Conservation (phyloP, 2,113 vertebrate species). For the Corvus moneduloides region DNA sequence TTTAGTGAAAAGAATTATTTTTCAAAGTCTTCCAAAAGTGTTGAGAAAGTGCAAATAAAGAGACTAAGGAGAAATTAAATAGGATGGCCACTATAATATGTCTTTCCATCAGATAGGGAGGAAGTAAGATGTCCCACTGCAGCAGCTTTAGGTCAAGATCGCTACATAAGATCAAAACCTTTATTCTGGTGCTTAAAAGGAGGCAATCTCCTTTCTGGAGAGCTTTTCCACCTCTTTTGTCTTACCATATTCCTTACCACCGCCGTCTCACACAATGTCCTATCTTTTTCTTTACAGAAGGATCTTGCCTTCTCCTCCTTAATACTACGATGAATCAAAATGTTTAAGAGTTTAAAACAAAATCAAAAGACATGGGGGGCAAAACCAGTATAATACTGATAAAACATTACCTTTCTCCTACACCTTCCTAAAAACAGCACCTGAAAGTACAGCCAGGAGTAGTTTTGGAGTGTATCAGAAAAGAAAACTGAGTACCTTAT, state of each 20-base stretch:
- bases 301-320: neutral
- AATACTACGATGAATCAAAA: neutral
- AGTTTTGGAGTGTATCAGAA: neutral
- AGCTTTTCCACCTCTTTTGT: neutral
- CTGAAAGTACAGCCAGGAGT: neutral
- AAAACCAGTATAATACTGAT: neutral
- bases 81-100: neutral
- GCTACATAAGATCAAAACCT: neutral
- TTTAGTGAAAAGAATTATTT: neutral
- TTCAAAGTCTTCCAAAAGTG: neutral
- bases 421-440: neutral
- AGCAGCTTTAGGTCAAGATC: neutral
- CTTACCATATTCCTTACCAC: neutral
- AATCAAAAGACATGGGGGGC: neutral
- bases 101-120: neutral
- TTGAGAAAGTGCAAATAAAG: neutral
- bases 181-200: neutral
- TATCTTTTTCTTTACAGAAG: neutral
- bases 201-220: neutral
- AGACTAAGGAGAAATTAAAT: neutral
- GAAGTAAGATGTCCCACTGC: neutral
- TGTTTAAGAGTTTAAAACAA: neutral
- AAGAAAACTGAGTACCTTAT: neutral
- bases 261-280: neutral
- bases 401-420: neutral